Conservation (phyloP, 2,888 invertebrate genomes). For the Parapristionchus giblindavisi region DNA sequence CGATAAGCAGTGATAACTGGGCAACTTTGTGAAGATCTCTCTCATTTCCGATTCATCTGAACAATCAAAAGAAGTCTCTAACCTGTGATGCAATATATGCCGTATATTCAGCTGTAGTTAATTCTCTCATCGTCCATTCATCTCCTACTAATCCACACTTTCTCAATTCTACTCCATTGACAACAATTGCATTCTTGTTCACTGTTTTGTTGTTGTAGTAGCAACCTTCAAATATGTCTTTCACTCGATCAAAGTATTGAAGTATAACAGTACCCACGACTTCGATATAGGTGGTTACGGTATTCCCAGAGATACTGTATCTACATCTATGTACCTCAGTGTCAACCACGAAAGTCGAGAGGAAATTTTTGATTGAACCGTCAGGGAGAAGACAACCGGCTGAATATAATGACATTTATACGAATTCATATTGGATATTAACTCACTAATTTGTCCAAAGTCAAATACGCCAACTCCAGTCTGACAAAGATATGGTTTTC, state of each 20-base stretch:
- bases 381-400: slow-evolving; percentile 27
- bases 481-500: background rate
- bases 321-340: slow-evolving; percentile 6
- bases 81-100: slow-evolving; percentile 25
- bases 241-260: background rate
- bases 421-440: background rate
- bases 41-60: background rate
- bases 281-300: slow-evolving; percentile 22
- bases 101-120: slow-evolving; percentile 23
- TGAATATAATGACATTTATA: background rate
- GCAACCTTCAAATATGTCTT: background rate
- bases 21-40: no score
- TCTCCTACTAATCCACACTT: slow-evolving; percentile 12
- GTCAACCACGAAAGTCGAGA: background rate
- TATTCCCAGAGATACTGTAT: slow-evolving; percentile 18
- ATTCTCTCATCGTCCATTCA: slow-evolving; percentile 22
- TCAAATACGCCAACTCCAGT: background rate
- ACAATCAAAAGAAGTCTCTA: background rate
- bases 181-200: slow-evolving; percentile 5
- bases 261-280: slow-evolving; percentile 30
- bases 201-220: slow-evolving; percentile 17
- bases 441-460: slow-evolving; percentile 26
- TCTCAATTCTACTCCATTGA: slow-evolving; percentile 1
- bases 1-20: no score
- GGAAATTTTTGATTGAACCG: slow-evolving; percentile 24